Conservation (phyloP, 2,113 vertebrate species). For the Psittacula cyanocephala region DNA sequence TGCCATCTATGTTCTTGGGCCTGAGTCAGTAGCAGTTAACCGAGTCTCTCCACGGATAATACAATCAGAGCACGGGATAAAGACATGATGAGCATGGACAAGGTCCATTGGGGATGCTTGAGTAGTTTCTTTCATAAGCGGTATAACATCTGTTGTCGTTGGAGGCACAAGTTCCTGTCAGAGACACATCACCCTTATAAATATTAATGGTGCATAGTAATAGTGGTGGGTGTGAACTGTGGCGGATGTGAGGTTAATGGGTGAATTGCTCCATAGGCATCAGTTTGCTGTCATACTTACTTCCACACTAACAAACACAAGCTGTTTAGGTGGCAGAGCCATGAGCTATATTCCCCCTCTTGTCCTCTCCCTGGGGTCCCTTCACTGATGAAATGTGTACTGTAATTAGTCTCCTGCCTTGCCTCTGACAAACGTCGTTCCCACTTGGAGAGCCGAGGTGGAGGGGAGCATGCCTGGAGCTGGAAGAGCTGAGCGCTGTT, state of each 20-base stretch:
- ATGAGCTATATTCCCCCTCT: not conserved
- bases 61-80: not conserved
- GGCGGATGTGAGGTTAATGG: conserved; percentile 3
- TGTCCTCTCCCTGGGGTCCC: not conserved
- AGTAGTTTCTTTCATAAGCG: conserved; percentile 43
- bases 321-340: not conserved
- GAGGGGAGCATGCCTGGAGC: not conserved
- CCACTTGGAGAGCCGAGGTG: not conserved
- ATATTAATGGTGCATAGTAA: conserved; percentile 44
- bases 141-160: conserved; percentile 42
- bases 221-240: not conserved
- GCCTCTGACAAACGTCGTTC: not conserved
- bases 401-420: not conserved
- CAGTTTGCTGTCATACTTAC: not conserved
- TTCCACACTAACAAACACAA: conserved; percentile 7
- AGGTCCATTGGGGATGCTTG: conserved; percentile 45
- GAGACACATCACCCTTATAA: conserved; percentile 38
- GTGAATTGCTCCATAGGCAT: not conserved
- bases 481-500: not conserved
- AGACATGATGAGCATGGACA: conserved; percentile 33
- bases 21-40: not conserved
- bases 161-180: conserved; percentile 41
- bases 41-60: not conserved
- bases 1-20: not conserved
- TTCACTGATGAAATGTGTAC: not conserved